Evolutionary conservation across 2,888 invertebrate genomes (phyloP), one percentile per base, ranked within the genome.

Genomic region (Branchinecta sandiegonensis): DNA sequence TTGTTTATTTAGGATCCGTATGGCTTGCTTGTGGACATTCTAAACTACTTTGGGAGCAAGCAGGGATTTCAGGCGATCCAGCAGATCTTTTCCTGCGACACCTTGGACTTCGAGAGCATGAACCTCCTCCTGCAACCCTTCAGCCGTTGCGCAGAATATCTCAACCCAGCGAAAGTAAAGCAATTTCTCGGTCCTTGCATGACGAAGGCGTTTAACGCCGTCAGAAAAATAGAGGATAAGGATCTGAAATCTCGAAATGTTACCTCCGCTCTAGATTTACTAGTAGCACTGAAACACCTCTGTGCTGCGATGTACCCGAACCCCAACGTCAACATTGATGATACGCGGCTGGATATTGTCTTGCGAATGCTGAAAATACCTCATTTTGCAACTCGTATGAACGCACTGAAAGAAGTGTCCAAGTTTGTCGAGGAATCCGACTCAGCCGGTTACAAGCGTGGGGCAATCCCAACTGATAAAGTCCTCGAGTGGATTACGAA

Each of bases 381-480:
- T 47, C 78, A 80, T 73, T 81, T 80, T 73, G 80, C 79, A 74
- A 78, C 79, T 17, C 76, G 78, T 73, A 81, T 81, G 79, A 79
- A 79, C 74, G 80, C 79, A 1, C 74, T 81, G 46, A 80, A 80
- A 75, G 69, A 69, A 65, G 69, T 69, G 11, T 69, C 69, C n/a
- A 64, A 50, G 23, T 46, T 70, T 14, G 66, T 68, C 8, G 68
- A 70, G 37, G 68, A 70, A 47, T 66, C 70, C 12, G 69, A 67
- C 66, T 65, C 68, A n/a, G 67, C 68, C 0, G 14, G 67, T 11
- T 67, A 69, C 13, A 71, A 70, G 46, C 68, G 69, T 12, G 68
- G 68, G 17, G 64, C 70, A 6, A 71, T 68, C 48, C 71, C 70
- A 37, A 73, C 74, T 13, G 76, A 77, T n/a, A 75, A 74, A 69